Conservation (phyloP, 2,888 invertebrate species). For the Dolichopus griseipennis region DNA sequence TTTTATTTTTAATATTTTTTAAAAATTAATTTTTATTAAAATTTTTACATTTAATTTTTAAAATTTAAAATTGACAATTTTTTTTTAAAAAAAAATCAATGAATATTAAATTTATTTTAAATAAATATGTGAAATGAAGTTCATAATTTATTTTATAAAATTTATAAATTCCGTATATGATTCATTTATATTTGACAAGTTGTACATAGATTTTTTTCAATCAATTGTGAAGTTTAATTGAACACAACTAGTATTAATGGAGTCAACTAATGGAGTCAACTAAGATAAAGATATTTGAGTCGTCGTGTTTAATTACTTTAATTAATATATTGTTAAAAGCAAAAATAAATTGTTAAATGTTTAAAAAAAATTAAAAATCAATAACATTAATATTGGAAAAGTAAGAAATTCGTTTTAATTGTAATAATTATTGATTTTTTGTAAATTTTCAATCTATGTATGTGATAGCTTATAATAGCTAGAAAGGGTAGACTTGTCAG, state of each 20-base stretch:
- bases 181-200: not conserved
- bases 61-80: too few species aligned
- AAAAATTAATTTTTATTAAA: too few species aligned
- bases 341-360: not conserved
- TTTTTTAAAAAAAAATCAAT: too few species aligned
- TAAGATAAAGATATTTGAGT: not conserved
- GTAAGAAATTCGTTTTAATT: not conserved
- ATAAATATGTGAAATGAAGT: too few species aligned
- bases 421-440: conserved; percentile 1
- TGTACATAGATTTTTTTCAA: not conserved
- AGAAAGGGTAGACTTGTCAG: not conserved
- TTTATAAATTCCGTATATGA: too few species aligned
- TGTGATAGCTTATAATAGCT: not conserved
- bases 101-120: too few species aligned
- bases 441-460: not conserved
- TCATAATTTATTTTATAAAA: too few species aligned
- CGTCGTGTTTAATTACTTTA: not conserved
- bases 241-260: not conserved
- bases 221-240: not conserved
- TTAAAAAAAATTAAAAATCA: not conserved
- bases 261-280: not conserved
- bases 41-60: too few species aligned
- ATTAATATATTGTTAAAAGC: not conserved
- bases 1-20: too few species aligned
- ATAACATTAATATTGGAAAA: not conserved